phyloP scores from a whole-genome alignment of 2,797 vertebrate genomes.

The Tadarida brasiliensis region DNA sequence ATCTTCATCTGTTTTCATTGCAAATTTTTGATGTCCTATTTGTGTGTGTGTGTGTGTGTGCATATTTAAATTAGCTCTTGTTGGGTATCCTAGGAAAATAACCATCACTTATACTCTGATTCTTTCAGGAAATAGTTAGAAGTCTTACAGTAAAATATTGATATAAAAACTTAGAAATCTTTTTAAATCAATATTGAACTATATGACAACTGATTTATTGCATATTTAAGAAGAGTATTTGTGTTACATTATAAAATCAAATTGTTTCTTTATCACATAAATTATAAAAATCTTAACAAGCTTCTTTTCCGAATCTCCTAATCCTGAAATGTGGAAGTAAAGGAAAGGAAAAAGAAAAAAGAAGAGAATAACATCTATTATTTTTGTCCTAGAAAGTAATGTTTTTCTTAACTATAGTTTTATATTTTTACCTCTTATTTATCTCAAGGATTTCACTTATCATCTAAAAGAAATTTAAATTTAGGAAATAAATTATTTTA shows the following conservation, averaged over 20 bases:
- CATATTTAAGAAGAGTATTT: conserved; percentile 23
- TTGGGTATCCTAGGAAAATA: not conserved
- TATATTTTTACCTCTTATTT: conserved; percentile 13
- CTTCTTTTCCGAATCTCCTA: not conserved
- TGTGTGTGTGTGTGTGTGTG: not conserved
- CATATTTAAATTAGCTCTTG: not conserved
- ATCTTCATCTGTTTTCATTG: not conserved
- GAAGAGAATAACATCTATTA: not conserved
- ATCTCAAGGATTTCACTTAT: not conserved
- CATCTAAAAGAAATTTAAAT: not conserved
- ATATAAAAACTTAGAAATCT: not conserved
- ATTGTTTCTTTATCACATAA: not conserved
- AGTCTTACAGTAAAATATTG: not conserved
- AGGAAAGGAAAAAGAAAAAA: not conserved
- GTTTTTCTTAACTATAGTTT: not conserved
- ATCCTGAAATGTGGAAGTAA: not conserved
- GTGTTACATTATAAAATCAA: not conserved
- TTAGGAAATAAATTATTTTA: conserved; percentile 17
- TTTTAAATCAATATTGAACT: not conserved
- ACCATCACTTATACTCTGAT: not conserved
- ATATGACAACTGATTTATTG: not conserved
- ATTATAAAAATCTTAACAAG: not conserved
- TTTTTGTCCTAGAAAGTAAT: not conserved
- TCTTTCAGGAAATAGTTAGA: conserved; percentile 6
- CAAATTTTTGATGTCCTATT: not conserved